Conservation (phyloP, 2,888 invertebrate species). For the Choristoneura rosaceana region DNA sequence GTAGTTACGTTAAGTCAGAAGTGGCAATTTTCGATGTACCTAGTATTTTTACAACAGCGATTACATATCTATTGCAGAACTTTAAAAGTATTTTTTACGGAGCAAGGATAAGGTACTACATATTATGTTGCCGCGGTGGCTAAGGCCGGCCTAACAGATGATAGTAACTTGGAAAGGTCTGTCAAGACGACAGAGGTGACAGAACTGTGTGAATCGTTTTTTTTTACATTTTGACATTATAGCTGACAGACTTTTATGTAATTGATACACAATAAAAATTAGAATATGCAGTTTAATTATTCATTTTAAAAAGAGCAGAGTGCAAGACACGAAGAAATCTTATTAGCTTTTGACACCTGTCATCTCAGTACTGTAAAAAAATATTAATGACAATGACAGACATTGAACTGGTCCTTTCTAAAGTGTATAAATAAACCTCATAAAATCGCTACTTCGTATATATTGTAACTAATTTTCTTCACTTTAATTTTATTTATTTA, state of each 20-base stretch:
- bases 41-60: too few relatives aligned
- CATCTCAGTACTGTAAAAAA: neutral
- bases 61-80: too few relatives aligned
- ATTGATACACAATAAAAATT: neutral
- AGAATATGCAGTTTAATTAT: neutral
- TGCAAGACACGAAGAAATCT: neutral
- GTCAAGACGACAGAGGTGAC: slow-evolving; percentile 11
- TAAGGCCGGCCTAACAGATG: neutral
- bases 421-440: too few relatives aligned
- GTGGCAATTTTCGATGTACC: too few relatives aligned
- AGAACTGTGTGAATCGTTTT: slow-evolving; percentile 7
- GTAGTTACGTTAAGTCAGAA: too few relatives aligned
- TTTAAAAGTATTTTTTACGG: too few relatives aligned
- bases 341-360: neutral
- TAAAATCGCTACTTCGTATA: too few relatives aligned
- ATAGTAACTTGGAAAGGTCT: neutral
- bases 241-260: neutral
- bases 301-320: neutral
- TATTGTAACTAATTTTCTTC: too few relatives aligned
- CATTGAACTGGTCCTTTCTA: neutral
- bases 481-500: neutral
- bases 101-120: too few relatives aligned
- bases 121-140: neutral
- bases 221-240: slow-evolving; percentile 10
- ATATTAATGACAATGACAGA: neutral